Evolutionary conservation across 2,113 vertebrate genomes (phyloP).

Genomic region (Percopsis transmontana): DNA sequence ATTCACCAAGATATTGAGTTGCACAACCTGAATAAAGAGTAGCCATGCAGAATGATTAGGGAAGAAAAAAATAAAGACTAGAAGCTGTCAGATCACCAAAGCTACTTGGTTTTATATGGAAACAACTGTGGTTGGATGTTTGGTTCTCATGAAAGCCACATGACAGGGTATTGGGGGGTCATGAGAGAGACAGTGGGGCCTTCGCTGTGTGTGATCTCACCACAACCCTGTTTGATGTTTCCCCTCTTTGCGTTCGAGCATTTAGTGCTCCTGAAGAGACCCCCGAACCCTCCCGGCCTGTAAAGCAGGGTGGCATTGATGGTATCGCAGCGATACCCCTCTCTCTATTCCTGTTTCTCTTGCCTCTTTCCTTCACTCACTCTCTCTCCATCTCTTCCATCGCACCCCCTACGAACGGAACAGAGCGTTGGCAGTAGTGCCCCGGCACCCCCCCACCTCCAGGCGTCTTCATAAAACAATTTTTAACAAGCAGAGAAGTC

Average conservation of each 20-base stretch:
- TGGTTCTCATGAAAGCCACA: conserved; percentile 76
- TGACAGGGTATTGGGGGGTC: conserved; percentile 42
- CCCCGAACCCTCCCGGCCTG: conserved; percentile 56
- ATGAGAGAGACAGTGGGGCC: conserved; percentile 69
- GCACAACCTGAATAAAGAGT: conserved; percentile 43
- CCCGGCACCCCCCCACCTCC: conserved; percentile 41
- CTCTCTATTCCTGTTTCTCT: too few relatives aligned
- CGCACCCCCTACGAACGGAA: neutral
- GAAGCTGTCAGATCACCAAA: conserved; percentile 55
- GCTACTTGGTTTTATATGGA: conserved; percentile 71
- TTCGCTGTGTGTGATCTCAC: conserved; percentile 75
- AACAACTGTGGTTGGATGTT: conserved; percentile 75
- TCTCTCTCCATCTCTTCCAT: conserved; percentile 6
- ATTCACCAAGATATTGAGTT: too few relatives aligned
- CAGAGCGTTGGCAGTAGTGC: conserved; percentile 37
- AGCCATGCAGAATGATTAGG: conserved; percentile 39
- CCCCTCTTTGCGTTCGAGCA: conserved; percentile 56
- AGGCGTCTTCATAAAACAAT: conserved; percentile 63
- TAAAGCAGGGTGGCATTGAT: conserved; percentile 27
- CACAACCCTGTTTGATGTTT: conserved; percentile 70
- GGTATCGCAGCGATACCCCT: neutral
- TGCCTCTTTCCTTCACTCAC: neutral
- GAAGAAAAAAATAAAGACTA: conserved; percentile 19
- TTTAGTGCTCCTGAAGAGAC: conserved; percentile 47
- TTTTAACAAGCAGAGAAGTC: conserved; percentile 73